These are phyloP conservation scores for Arion vulgaris DNA, from an alignment of 1,140 invertebrate species.

Conservation along the genomic window DNA sequence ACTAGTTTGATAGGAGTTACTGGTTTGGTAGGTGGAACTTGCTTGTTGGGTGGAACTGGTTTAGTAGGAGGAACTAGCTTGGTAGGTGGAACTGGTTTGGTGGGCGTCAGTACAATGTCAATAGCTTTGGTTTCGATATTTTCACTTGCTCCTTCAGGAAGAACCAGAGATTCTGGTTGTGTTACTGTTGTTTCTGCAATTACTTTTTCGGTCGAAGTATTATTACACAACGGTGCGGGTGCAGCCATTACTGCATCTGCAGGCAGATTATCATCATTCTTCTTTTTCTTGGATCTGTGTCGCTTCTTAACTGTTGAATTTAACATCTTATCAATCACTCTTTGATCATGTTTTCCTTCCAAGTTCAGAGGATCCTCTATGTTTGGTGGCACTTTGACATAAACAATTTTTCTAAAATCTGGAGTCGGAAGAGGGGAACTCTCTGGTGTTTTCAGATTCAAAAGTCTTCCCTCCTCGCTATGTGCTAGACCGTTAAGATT, in stretches of 20 bases:
- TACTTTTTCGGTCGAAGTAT: neutral
- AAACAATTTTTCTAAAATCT: constrained; percentile 85
- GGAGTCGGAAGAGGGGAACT: constrained; percentile 91
- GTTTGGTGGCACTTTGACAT: constrained; percentile 93
- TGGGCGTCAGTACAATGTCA: neutral
- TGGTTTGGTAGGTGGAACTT: neutral
- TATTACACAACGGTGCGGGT: neutral
- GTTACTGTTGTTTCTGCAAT: neutral
- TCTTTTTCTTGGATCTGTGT: constrained; percentile 37
- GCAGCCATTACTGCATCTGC: neutral
- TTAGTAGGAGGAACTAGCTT: neutral
- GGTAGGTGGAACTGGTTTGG: neutral
- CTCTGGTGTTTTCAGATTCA: constrained; percentile 90
- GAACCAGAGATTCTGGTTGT: neutral
- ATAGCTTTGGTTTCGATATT: neutral
- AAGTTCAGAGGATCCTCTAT: constrained; percentile 92
- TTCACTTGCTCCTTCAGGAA: constrained; percentile 2
- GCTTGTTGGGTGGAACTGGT: neutral
- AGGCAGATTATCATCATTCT: neutral
- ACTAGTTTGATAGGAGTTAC: neutral
- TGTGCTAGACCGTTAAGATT: constrained; percentile 92
- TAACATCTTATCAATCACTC: constrained; percentile 29
- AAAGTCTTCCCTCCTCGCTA: constrained; percentile 83
- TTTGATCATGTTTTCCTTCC: constrained; percentile 73
- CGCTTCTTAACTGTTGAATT: constrained; percentile 38